Percentiles rank a stretch among this genome's conserved stretches.
phyloP scores from a whole-genome alignment of 2,888 invertebrate genomes.

The Linnaemya vulpina region DNA sequence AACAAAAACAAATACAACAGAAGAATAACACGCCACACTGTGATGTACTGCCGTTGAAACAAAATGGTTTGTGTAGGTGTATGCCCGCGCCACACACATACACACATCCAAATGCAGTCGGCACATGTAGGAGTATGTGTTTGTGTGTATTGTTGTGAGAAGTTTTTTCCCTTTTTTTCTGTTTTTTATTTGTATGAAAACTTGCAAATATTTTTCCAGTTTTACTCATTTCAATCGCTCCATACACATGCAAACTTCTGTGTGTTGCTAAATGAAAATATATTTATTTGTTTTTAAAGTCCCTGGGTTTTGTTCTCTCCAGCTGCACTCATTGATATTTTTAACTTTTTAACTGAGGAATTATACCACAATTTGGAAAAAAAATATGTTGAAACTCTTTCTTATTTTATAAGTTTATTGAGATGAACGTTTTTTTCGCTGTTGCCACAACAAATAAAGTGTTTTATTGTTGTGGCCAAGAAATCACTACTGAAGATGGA shows the following conservation, averaged over 20 bases:
- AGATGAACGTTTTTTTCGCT: background rate
- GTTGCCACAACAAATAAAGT: too few species aligned
- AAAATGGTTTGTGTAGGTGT: background rate
- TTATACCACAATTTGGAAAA: background rate
- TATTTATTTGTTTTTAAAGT: slow-evolving; percentile 26
- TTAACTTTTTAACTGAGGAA: background rate
- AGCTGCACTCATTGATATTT: background rate
- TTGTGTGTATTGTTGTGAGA: slow-evolving; percentile 44
- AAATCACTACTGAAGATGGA: too few species aligned
- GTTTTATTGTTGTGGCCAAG: too few species aligned
- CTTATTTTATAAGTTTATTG: background rate
- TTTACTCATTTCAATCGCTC: slow-evolving; percentile 11
- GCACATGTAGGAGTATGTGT: background rate
- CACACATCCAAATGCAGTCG: background rate
- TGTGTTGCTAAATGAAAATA: background rate
- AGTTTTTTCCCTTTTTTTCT: too few species aligned
- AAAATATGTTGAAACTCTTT: background rate
- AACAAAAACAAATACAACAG: background rate
- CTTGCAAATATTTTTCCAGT: slow-evolving; percentile 64
- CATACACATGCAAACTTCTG: background rate
- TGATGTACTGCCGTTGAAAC: background rate
- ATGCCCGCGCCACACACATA: background rate
- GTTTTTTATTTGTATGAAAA: slow-evolving; percentile 57
- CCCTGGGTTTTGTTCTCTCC: slow-evolving; percentile 18
- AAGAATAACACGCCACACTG: slow-evolving; percentile 43